Evolutionary conservation across 2,113 vertebrate genomes (phyloP), one percentile per base, ranked within the genome.

Genomic region (Brachypodius melanocephalos): DNA sequence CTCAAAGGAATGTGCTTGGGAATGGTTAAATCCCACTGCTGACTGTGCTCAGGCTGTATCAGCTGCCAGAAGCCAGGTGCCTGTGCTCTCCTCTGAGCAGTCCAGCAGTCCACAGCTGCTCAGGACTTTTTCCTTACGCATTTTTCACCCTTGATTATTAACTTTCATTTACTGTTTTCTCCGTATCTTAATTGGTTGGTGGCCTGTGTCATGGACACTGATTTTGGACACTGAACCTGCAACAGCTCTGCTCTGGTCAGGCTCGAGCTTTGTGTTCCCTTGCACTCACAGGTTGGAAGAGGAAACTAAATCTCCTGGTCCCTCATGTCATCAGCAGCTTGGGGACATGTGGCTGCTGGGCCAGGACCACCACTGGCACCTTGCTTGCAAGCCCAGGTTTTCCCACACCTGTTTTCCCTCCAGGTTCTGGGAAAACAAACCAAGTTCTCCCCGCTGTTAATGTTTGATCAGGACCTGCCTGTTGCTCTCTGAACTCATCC

Each of bases 381-480:
- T 25, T 0, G 0, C 54, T 55, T 0, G 1, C 48, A 24, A 38
- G 49, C 38, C 61, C 31, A 18, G 31, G 14, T 5, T 65, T 76
- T 69, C 67, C 63, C 28, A 6, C 45, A 0, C 25, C 61, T 40
- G 17, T 1, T 77, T 74, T 34, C 29, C 22, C 55, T 76, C 73
- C 55, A 31, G 22, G 31, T 42, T 38, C 46, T 57, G 48, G 34
- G 34, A 84, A 81, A 79, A 36, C n/a, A 85, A 59, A 55, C 34
- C 28, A 9, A 88, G 28, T 71, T 94, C 25, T 90, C 62, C 36
- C 17, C 66, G 17, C 45, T 92, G 96, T 96, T 96, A 97, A 96
- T 97, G 67, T 97, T 97, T 97, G 96, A 96, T 95, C 87, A 91
- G 90, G 92, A 89, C 57, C 42, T 85, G 80, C 92, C 93, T 96